A percentile compares a stretch with the other conserved stretches of the same genome.
phyloP scores from a whole-genome alignment of 2,113 vertebrate genomes.

The Chlamydotis undulata region DNA sequence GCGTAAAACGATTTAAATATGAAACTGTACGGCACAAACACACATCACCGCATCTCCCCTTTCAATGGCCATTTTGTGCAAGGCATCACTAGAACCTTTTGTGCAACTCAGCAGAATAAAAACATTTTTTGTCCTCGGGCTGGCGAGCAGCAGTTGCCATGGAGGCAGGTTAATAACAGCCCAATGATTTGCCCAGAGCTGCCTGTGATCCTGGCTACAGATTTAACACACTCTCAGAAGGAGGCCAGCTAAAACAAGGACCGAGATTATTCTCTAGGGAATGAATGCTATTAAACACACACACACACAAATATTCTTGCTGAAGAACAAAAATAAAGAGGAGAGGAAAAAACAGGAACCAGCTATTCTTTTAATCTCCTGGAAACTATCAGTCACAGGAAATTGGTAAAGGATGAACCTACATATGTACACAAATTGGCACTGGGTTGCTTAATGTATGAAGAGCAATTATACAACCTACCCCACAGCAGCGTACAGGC shows the following conservation, averaged over 20 bases:
- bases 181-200: conserved; percentile 82
- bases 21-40: conserved; percentile 58
- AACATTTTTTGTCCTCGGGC: conserved; percentile 85
- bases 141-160: conserved; percentile 85
- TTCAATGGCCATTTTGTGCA: conserved; percentile 81
- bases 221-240: conserved; percentile 78
- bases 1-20: conserved; percentile 60
- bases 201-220: conserved; percentile 81
- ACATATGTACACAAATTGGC: neutral
- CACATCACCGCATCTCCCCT: conserved; percentile 65
- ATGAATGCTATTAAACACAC: conserved; percentile 65
- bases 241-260: conserved; percentile 73
- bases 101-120: conserved; percentile 86
- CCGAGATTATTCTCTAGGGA: conserved; percentile 76
- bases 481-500: neutral
- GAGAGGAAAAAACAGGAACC: conserved; percentile 46
- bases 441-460: neutral
- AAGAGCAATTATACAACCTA: neutral
- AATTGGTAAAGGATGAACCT: conserved; percentile 32
- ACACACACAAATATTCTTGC: conserved; percentile 52
- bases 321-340: conserved; percentile 57
- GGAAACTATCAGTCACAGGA: conserved; percentile 34
- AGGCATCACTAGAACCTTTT: conserved; percentile 84
- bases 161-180: conserved; percentile 86
- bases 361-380: conserved; percentile 41